Evolutionary conservation across 1,140 invertebrate species (phyloP), one percentile per base, ranked within the genome.

Genomic region (Ericerus pela): DNA sequence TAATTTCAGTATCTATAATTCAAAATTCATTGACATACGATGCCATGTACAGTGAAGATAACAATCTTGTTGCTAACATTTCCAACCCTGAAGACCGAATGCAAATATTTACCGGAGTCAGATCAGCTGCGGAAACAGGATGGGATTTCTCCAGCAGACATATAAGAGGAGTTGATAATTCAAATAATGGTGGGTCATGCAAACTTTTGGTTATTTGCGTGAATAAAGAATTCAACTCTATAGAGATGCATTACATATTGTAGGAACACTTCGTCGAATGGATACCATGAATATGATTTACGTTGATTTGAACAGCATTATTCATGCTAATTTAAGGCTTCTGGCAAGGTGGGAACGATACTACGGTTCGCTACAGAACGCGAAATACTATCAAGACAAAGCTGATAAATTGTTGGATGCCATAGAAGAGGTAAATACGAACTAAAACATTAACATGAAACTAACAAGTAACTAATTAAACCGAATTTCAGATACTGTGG

Each of bases 241-340:
- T 41, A 8, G 16, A 51, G 51, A n/a, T 14, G 38, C 16, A 28
- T 38, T 18, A 27, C 12, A 11, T 38, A n/a, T 51, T 53, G 3
- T 56, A 63, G 73, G 72, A 4, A 75, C 75, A 54, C 64, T 82
- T 26, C 64, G 70, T 0, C 69, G 79, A 56, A 74, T 79, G 5
- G 69, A 76, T 12, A 80, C 81, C 0, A 73, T 75, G 10, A 66
- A 79, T 41, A 80, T 90, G 30, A 71, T 90, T 24, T 87, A 88
- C 0, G 88, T 90, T 2, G 88, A 92, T 68, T 71, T 93, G 12
- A 93, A 93, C 67, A 73, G 84, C 3, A 81, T 89, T 54, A 69
- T 89, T 14, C 83, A 81, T 56, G 68, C 69, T 53, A 81, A 80
- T 62, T 78, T 79, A 29, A 61, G 65, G 14, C 66, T 74, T 2